phyloP scores from a whole-genome alignment of 2,113 vertebrate species.

The Pantherophis guttatus region DNA sequence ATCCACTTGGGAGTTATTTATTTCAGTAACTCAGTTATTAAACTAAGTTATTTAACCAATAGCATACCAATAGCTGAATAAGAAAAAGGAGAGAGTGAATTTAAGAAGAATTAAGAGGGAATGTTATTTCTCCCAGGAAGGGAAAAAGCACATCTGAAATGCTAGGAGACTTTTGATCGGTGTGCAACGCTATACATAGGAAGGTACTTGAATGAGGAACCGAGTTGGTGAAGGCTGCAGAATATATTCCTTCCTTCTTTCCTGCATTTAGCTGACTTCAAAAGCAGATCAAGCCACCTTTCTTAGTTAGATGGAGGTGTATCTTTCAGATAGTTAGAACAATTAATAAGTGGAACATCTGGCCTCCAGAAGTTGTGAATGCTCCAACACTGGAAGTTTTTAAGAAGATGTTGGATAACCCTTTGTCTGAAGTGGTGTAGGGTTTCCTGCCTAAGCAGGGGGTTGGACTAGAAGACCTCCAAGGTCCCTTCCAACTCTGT shows the following conservation, averaged over 20 bases:
- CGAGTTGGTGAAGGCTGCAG: not conserved
- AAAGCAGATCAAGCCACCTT: not conserved
- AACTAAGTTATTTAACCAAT: no score
- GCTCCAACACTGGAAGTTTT: no score
- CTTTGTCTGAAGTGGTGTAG: no score
- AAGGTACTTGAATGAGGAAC: no score
- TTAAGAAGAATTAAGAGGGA: not conserved
- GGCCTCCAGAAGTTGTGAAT: no score
- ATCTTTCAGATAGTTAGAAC: no score
- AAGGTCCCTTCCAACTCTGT: no score
- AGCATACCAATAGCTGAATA: not conserved
- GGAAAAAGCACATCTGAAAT: not conserved
- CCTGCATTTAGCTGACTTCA: not conserved
- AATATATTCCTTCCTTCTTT: not conserved
- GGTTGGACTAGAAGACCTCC: no score
- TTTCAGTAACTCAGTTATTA: no score
- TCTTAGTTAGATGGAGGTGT: not conserved
- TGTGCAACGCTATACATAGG: not conserved
- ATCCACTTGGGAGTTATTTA: not conserved
- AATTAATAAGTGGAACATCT: no score
- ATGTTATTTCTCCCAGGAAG: constrained; percentile 11
- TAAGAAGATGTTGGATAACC: no score
- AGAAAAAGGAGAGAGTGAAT: not conserved
- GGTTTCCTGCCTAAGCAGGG: no score
- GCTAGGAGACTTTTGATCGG: not conserved